phyloP scores from a whole-genome alignment of 2,888 invertebrate genomes.

The Cryptocheilus praepositus region DNA sequence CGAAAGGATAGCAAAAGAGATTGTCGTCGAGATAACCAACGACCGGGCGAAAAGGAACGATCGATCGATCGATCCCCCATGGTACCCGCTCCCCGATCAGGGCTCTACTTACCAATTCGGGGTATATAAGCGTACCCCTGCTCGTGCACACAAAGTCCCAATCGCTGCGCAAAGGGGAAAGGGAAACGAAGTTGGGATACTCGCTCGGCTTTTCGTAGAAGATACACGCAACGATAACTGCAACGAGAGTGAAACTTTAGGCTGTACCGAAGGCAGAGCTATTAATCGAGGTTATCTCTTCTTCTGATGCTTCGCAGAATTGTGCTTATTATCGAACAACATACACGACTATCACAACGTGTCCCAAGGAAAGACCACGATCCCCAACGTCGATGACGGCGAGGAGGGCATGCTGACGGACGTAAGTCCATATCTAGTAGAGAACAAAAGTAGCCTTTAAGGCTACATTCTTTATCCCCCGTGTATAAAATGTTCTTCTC shows the following conservation, averaged over 20 bases:
- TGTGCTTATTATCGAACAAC: constrained; percentile 89
- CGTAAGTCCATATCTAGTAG: constrained; percentile 81
- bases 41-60: neutral
- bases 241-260: neutral
- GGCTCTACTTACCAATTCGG: too few relatives aligned
- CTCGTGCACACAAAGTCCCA: neutral
- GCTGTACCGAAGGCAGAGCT: too few relatives aligned
- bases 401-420: constrained; percentile 93
- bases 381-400: constrained; percentile 95
- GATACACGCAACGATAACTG: neutral
- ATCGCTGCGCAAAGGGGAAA: neutral
- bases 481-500: neutral
- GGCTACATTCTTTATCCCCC: neutral
- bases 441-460: neutral
- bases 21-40: too few relatives aligned
- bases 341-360: constrained; percentile 96
- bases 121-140: neutral
- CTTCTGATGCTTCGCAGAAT: constrained; percentile 78
- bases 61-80: constrained; percentile 52
- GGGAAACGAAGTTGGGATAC: too few relatives aligned
- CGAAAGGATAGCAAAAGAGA: neutral
- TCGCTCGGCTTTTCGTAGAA: neutral
- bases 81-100: constrained; percentile 69
- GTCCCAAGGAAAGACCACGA: constrained; percentile 96
- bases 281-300: constrained; percentile 5